Conservation (phyloP, 2,888 invertebrate species). For the Lepeophtheirus nordmannii region DNA sequence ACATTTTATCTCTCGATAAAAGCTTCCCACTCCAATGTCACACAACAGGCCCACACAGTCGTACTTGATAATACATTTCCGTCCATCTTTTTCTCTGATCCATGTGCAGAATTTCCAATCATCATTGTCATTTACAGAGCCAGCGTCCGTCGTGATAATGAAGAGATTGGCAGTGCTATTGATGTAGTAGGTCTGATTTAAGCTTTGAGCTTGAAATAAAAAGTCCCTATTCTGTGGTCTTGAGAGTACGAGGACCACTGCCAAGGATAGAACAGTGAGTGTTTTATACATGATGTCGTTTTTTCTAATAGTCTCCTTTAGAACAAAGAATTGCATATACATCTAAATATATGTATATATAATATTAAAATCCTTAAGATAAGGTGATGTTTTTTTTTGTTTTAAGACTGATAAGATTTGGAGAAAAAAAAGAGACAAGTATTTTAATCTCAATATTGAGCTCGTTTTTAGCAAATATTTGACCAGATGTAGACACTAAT, state of each 20-base stretch:
- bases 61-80: conserved; percentile 4
- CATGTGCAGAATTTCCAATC: conserved; percentile 8
- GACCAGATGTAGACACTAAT: too few species aligned
- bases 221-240: neutral
- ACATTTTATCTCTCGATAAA: neutral
- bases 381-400: too few species aligned
- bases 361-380: too few species aligned
- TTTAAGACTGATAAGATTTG: too few species aligned
- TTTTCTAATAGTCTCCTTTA: too few species aligned
- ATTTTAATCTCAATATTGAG: too few species aligned
- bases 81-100: conserved; percentile 5
- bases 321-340: too few species aligned
- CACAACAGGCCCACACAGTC: neutral
- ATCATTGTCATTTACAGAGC: neutral
- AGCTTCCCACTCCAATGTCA: neutral
- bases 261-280: too few species aligned
- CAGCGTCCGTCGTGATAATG: neutral
- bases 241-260: neutral
- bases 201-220: neutral
- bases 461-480: too few species aligned
- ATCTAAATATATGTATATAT: too few species aligned
- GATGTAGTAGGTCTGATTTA: neutral
- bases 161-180: neutral
- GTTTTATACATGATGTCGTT: too few species aligned
- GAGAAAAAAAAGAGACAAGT: too few species aligned